A percentile compares a stretch with the other conserved stretches of the same genome.
Evolutionary conservation across 2,797 vertebrate species (phyloP).

Genomic region (Parauchenoglanis ngamensis): DNA sequence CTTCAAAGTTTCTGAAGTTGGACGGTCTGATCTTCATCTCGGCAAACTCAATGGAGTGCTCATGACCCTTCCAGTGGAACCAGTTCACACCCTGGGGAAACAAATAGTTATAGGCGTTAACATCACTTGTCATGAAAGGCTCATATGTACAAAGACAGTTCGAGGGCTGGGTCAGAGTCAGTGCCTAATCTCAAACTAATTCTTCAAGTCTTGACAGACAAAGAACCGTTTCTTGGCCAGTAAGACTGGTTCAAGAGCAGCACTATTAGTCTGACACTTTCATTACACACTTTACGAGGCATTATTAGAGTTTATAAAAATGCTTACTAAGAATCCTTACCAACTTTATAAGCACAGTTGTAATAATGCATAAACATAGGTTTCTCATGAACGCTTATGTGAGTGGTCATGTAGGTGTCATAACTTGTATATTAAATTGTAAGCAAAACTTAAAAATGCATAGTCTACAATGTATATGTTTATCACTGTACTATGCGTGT

Average conservation of each 20-base stretch:
- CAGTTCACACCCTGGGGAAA: conserved; percentile 88
- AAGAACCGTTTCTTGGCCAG: no score
- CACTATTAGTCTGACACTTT: background rate
- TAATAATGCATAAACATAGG: background rate
- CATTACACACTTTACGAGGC: background rate
- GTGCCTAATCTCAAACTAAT: no score
- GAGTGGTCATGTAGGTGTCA: background rate
- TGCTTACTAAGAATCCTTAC: background rate
- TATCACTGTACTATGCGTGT: background rate
- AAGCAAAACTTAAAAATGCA: background rate
- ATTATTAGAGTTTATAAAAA: background rate
- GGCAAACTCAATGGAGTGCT: conserved; percentile 91
- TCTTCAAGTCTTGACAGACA: no score
- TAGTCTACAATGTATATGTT: background rate
- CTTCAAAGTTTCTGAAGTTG: conserved; percentile 93
- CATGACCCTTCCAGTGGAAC: conserved; percentile 98
- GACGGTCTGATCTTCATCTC: conserved; percentile 96
- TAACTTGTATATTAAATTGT: background rate
- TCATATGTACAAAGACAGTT: background rate
- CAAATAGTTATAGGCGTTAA: background rate
- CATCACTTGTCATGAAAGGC: background rate
- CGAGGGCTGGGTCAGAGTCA: no score
- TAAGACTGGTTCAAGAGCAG: no score
- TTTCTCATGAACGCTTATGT: background rate
- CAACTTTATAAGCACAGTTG: background rate